phyloP scores from a whole-genome alignment of 2,113 vertebrate species.

The Phaetusa simplex region DNA sequence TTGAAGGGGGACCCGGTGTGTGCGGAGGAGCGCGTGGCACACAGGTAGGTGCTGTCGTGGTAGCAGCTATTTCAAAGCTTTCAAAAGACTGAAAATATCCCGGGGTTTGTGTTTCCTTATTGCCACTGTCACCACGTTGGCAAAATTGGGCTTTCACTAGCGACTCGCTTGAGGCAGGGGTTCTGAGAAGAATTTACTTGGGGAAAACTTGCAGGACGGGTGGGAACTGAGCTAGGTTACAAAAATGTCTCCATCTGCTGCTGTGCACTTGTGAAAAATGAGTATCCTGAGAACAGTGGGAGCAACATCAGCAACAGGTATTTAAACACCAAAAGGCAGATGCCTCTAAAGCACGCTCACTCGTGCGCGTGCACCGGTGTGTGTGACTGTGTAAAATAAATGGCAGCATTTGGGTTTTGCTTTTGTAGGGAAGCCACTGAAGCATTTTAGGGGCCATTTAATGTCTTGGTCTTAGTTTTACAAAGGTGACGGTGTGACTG shows the following conservation, averaged over 20 bases:
- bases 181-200: background rate
- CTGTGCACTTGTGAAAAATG: background rate
- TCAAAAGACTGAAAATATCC: background rate
- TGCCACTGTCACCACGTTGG: background rate
- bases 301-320: background rate
- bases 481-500: background rate
- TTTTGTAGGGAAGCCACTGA: background rate
- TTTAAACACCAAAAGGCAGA: background rate
- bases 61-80: background rate
- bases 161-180: background rate
- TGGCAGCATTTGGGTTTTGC: background rate
- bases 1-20: background rate
- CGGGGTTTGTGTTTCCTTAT: background rate
- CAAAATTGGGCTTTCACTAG: background rate
- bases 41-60: background rate
- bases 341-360: background rate
- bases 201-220: background rate
- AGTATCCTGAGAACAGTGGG: background rate
- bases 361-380: background rate
- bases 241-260: background rate
- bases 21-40: background rate
- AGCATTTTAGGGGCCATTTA: background rate
- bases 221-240: background rate
- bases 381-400: background rate
- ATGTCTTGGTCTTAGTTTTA: background rate